Evolutionary conservation across 2,113 vertebrate species (phyloP).

Genomic region (Arizona elegans): DNA sequence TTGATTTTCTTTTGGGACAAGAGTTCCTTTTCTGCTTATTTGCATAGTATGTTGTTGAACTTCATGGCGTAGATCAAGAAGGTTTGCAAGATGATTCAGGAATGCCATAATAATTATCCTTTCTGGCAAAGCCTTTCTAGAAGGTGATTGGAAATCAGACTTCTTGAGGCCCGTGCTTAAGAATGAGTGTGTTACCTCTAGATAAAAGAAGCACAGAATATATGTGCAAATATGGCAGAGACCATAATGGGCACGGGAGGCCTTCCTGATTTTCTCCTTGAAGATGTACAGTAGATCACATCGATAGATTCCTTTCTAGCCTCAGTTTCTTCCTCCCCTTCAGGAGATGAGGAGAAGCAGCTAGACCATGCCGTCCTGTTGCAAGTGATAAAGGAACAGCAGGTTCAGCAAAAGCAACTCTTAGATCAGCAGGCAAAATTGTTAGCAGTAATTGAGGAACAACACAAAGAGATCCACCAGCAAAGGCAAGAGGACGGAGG

Average conservation of each 20-base stretch:
- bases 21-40: not conserved
- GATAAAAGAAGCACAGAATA: not conserved
- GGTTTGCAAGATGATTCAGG: not conserved
- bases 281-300: not conserved
- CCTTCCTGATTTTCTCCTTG: fast-evolving
- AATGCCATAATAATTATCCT: not conserved
- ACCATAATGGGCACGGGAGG: fast-evolving
- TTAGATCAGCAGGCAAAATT: constrained; percentile 96
- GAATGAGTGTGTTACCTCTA: not conserved
- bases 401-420: constrained; percentile 92
- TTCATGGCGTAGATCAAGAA: not conserved
- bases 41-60: not conserved
- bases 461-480: constrained; percentile 97
- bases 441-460: constrained; percentile 90
- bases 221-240: not conserved
- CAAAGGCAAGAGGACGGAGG: constrained; percentile 75
- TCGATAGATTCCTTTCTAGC: not conserved
- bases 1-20: not conserved
- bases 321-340: not conserved
- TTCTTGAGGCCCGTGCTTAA: not conserved
- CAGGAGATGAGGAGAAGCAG: constrained; percentile 76
- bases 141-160: not conserved
- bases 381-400: constrained; percentile 94
- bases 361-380: constrained; percentile 87
- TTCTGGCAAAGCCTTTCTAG: not conserved